Percentiles rank a stretch among this genome's conserved stretches.
Conservation (phyloP, 2,888 invertebrate species). For the Hydrotaea cyrtoneurina region DNA sequence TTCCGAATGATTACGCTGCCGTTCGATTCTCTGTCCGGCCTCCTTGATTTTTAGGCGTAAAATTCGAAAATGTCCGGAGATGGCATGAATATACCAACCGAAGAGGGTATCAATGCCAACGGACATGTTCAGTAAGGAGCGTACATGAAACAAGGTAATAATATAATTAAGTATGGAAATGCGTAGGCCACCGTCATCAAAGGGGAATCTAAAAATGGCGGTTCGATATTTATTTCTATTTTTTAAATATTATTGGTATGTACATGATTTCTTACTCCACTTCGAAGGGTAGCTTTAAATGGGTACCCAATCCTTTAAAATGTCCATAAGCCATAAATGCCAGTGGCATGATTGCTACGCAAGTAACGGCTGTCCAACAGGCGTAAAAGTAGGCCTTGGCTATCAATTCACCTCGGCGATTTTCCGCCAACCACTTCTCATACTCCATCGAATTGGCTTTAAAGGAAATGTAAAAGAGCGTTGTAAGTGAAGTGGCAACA, state of each 20-base stretch:
- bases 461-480: not conserved
- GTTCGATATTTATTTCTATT: no score
- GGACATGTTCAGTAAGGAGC: conserved; percentile 14
- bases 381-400: conserved; percentile 40
- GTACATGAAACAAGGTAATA: conserved; percentile 13
- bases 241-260: not conserved
- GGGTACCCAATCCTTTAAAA: not conserved
- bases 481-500: no score
- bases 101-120: conserved; percentile 50
- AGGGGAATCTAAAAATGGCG: conserved; percentile 52
- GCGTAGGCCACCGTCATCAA: not conserved
- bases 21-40: not conserved
- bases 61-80: conserved; percentile 65
- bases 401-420: conserved; percentile 6
- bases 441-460: conserved; percentile 32
- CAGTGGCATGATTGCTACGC: conserved; percentile 21
- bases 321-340: conserved; percentile 42
- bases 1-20: not conserved
- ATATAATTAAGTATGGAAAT: conserved; percentile 29
- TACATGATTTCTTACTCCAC: conserved; percentile 29
- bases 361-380: conserved; percentile 21
- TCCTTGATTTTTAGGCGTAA: conserved; percentile 53
- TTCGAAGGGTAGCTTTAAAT: conserved; percentile 37
- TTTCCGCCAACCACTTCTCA: conserved; percentile 47
- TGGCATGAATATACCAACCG: conserved; percentile 58